These are phyloP conservation scores for Pelagia noctiluca DNA, from an alignment of 30 jellyfish, hydroid and myxozoan genomes.

Conservation along the genomic window DNA sequence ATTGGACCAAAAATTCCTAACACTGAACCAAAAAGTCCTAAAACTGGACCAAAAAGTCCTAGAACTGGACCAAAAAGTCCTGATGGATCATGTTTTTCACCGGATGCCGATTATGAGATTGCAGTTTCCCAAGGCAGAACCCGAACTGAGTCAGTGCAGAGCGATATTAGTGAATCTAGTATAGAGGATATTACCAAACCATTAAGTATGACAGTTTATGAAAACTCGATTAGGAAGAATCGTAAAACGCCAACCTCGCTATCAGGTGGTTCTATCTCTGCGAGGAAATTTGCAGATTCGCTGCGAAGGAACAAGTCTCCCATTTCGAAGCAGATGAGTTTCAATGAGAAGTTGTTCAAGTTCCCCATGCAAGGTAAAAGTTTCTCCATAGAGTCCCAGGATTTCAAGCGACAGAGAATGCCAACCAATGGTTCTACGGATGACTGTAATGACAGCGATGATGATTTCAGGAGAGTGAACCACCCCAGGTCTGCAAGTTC, in stretches of 20 bases:
- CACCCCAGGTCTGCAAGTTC: constrained; percentile 54
- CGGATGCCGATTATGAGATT: not conserved
- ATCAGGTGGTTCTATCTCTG: not conserved
- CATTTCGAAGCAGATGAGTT: constrained; percentile 32
- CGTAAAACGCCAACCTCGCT: not conserved
- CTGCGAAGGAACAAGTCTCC: constrained; percentile 27
- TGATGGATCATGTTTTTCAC: too few species aligned
- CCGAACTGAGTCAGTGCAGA: constrained; percentile 11
- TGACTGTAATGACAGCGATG: constrained; percentile 62
- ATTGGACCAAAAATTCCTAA: too few species aligned
- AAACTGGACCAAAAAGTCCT: too few species aligned
- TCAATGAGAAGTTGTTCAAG: constrained; percentile 16
- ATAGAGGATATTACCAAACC: not conserved
- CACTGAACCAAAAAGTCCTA: too few species aligned
- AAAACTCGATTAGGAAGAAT: not conserved
- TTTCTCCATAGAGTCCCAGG: constrained; percentile 22
- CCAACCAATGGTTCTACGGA: constrained; percentile 9
- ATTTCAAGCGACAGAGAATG: not conserved
- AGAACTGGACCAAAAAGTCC: too few species aligned
- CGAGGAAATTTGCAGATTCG: constrained; percentile 24
- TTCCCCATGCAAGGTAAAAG: not conserved
- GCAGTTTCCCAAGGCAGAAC: not conserved
- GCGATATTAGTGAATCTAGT: not conserved
- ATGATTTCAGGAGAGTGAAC: constrained; percentile 40
- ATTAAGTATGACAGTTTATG: not conserved